Evolutionary conservation across 2,797 vertebrate genomes (phyloP).

Genomic region (Ibycter americanus): DNA sequence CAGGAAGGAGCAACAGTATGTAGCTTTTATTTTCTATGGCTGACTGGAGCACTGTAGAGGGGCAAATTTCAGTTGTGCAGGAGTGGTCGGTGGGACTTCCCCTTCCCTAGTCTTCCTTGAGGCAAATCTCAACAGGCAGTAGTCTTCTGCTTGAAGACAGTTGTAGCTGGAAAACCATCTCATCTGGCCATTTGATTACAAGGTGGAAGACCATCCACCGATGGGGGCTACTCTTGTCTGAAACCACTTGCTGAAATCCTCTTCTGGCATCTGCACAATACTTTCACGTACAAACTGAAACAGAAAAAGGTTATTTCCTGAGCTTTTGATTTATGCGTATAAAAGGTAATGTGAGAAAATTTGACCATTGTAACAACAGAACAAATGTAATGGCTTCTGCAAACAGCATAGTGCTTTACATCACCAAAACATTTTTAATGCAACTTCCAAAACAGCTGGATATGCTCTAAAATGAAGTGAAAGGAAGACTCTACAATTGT

Average conservation of each 20-base stretch:
- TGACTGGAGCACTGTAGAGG: not conserved
- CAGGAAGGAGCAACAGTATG: not conserved
- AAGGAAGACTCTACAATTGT: not conserved
- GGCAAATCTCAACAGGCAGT: not conserved
- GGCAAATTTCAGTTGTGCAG: not conserved
- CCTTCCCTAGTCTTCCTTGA: not conserved
- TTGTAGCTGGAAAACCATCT: not conserved
- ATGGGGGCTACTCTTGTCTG: constrained; percentile 44
- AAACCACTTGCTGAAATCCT: constrained; percentile 78
- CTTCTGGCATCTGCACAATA: constrained; percentile 75
- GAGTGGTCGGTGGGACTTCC: not conserved
- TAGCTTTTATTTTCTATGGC: not conserved
- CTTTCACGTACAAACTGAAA: constrained; percentile 79
- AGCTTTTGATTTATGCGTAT: not conserved
- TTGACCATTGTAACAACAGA: not conserved
- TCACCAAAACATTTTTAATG: not conserved
- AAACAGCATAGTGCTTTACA: not conserved
- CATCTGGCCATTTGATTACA: not conserved
- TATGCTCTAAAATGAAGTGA: not conserved
- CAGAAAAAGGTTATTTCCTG: not conserved
- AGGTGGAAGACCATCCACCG: not conserved
- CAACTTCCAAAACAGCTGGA: not conserved
- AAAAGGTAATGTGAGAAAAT: not conserved
- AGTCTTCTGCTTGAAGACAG: not conserved
- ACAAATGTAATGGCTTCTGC: not conserved